Evolutionary conservation across 2,113 vertebrate genomes (phyloP).

Genomic region (Ia io): DNA sequence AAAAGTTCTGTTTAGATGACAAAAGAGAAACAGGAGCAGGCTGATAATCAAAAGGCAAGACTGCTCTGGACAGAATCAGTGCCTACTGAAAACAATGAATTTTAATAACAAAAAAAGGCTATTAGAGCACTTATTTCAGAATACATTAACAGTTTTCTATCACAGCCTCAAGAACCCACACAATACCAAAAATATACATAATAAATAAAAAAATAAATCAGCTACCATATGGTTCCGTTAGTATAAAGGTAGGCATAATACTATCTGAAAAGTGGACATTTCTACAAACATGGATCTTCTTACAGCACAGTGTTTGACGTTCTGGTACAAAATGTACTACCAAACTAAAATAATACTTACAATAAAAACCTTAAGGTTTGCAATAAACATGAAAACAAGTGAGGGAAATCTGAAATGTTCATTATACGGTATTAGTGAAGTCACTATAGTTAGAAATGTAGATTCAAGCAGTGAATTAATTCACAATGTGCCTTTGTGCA

Average conservation of each 20-base stretch:
- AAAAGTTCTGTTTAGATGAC: conserved; percentile 36
- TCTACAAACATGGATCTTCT: conserved; percentile 67
- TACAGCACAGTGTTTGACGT: conserved; percentile 84
- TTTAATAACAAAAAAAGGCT: conserved; percentile 50
- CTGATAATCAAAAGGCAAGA: conserved; percentile 64
- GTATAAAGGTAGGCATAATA: conserved; percentile 66
- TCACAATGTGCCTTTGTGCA: conserved; percentile 41
- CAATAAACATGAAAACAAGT: conserved; percentile 68
- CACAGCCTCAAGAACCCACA: conserved; percentile 77
- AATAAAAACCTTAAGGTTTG: conserved; percentile 75
- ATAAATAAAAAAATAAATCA: conserved; percentile 81
- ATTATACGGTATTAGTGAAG: conserved; percentile 75
- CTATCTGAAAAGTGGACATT: conserved; percentile 72
- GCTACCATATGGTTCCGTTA: conserved; percentile 63
- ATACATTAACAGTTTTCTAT: conserved; percentile 76
- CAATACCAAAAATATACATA: conserved; percentile 78
- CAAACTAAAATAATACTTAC: conserved; percentile 62
- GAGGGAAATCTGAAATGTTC: conserved; percentile 76
- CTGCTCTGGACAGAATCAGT: conserved; percentile 32
- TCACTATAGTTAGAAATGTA: conserved; percentile 71
- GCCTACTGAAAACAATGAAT: conserved; percentile 75
- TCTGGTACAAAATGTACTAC: conserved; percentile 85
- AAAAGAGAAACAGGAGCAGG: conserved; percentile 72
- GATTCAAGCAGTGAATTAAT: conserved; percentile 66
- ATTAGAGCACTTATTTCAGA: conserved; percentile 78